These are phyloP conservation scores for Pachycephus smyrnensis DNA, from an alignment of 2,888 invertebrate genomes.

Conservation along the genomic window DNA sequence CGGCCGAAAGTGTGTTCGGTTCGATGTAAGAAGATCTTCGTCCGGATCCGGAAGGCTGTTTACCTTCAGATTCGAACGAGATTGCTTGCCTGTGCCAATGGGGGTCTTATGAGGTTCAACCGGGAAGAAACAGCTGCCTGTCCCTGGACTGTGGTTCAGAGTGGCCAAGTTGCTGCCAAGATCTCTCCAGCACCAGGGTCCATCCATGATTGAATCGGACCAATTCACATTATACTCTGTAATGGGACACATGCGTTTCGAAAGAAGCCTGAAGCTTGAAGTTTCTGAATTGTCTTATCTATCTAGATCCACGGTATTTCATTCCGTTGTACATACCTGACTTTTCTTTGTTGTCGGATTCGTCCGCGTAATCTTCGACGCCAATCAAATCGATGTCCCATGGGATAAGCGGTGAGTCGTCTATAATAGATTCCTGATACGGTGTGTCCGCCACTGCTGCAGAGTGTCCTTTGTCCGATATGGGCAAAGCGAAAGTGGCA, in stretches of 20 bases:
- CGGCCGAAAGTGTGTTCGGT: conserved; percentile 86
- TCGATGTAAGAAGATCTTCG: conserved; percentile 82
- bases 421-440: conserved; percentile 53
- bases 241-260: conserved; percentile 19
- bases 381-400: conserved; percentile 62
- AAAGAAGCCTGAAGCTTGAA: no score
- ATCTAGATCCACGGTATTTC: conserved; percentile 17
- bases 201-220: conserved; percentile 63
- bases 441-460: conserved; percentile 43
- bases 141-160: conserved; percentile 73
- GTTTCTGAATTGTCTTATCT: not conserved
- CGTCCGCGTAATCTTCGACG: conserved; percentile 57
- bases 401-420: conserved; percentile 61
- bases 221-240: conserved; percentile 58
- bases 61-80: conserved; percentile 44
- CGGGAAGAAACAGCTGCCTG: conserved; percentile 74
- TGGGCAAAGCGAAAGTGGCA: conserved; percentile 51
- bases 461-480: conserved; percentile 43
- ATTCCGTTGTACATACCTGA: conserved; percentile 42
- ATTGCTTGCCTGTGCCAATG: conserved; percentile 52
- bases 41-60: conserved; percentile 61
- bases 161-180: conserved; percentile 69
- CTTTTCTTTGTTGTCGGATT: conserved; percentile 51
- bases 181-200: conserved; percentile 64
- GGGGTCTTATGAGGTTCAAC: conserved; percentile 67